Evolutionary conservation across 92 coral and sea anemone genomes (phyloP).

Genomic region (Phenganax stokvisi): DNA sequence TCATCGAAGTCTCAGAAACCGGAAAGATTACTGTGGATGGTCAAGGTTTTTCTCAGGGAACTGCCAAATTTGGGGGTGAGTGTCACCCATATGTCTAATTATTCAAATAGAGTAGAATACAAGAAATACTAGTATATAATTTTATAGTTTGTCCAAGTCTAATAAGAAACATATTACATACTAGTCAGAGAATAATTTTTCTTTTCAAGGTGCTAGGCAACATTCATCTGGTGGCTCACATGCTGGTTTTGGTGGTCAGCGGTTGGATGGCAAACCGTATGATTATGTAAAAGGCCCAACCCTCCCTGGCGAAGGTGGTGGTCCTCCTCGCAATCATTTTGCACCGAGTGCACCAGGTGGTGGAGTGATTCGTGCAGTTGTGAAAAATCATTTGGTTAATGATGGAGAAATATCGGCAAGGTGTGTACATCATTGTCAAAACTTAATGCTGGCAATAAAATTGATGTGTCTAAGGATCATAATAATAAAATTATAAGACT

Average conservation of each 20-base stretch:
- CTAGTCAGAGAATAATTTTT: background rate
- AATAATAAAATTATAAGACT: too few species aligned
- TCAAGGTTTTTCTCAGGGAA: slow-evolving; percentile 43
- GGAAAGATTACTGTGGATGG: slow-evolving; percentile 48
- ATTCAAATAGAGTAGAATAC: background rate
- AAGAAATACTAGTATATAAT: background rate
- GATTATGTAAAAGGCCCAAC: slow-evolving; percentile 45
- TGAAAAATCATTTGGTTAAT: slow-evolving; percentile 29
- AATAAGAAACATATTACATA: background rate
- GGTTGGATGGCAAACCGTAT: slow-evolving; percentile 39
- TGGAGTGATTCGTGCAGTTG: slow-evolving; percentile 47
- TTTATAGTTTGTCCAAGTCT: background rate
- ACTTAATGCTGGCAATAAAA: too few species aligned
- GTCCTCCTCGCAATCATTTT: slow-evolving; percentile 27
- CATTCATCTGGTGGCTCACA: slow-evolving; percentile 47
- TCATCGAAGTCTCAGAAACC: slow-evolving; percentile 44
- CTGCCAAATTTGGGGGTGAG: slow-evolving; percentile 16
- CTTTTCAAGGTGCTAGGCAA: slow-evolving; percentile 3
- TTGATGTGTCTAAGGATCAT: too few species aligned
- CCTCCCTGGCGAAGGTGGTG: slow-evolving; percentile 54
- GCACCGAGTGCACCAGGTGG: slow-evolving; percentile 50
- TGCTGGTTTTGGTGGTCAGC: slow-evolving; percentile 40
- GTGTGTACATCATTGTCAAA: slow-evolving; percentile 13
- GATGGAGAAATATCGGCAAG: slow-evolving; percentile 55
- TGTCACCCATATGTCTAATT: background rate